Percentiles rank a stretch among this genome's conserved stretches.
Evolutionary conservation across 2,113 vertebrate species (phyloP).

Genomic region (Ptychochromis oligacanthus): DNA sequence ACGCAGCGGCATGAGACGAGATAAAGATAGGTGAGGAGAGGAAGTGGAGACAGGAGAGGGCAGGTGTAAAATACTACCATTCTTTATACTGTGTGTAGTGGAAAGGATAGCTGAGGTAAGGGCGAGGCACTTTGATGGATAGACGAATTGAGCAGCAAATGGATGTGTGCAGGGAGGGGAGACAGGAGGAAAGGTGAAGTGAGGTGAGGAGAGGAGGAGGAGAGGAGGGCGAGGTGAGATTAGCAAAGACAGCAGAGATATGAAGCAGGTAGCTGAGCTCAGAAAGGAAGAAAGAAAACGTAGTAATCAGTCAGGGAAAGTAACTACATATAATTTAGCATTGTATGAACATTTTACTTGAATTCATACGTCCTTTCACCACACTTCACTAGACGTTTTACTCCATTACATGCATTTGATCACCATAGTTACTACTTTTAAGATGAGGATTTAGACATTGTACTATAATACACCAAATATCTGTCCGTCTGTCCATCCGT

Average conservation of each 20-base stretch:
- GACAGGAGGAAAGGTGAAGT: neutral
- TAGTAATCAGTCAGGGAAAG: neutral
- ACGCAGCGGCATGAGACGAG: neutral
- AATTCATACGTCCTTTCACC: neutral
- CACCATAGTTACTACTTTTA: neutral
- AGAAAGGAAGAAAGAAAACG: neutral
- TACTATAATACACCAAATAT: too few relatives aligned
- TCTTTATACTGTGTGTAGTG: slow-evolving; percentile 27
- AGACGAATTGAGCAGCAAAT: slow-evolving; percentile 29
- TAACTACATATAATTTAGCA: neutral
- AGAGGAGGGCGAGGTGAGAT: slow-evolving; percentile 1
- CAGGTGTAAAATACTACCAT: slow-evolving; percentile 43
- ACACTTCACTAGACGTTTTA: too few relatives aligned
- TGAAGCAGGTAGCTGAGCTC: slow-evolving; percentile 11
- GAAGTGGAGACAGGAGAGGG: slow-evolving; percentile 37
- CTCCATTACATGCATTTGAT: neutral
- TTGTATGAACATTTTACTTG: neutral
- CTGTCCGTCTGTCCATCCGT: too few relatives aligned
- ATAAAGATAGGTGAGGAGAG: slow-evolving; percentile 16
- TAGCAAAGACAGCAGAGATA: slow-evolving; percentile 13
- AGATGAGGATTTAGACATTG: too few relatives aligned
- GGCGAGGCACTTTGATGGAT: slow-evolving; percentile 59
- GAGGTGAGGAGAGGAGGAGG: neutral
- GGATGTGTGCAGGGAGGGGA: slow-evolving; percentile 8
- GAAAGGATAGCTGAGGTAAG: slow-evolving; percentile 47